phyloP scores from a whole-genome alignment of 2,113 vertebrate genomes.

The Ornithorhynchus anatinus region DNA sequence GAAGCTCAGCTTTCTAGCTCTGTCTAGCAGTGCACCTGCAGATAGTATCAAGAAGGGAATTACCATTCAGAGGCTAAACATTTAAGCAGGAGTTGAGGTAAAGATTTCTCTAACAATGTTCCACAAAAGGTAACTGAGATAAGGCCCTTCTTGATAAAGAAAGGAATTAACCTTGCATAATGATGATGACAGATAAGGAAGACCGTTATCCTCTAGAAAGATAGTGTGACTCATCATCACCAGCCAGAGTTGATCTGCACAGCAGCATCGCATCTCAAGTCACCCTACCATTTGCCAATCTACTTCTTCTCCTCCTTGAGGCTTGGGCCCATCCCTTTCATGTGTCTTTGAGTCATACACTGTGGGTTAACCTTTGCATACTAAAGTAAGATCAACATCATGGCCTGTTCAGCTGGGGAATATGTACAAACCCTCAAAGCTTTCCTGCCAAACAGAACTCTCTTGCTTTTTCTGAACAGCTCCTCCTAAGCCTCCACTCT shows the following conservation, averaged over 20 bases:
- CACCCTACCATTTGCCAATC: background rate
- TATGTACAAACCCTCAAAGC: background rate
- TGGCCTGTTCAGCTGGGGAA: background rate
- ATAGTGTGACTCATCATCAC: conserved; percentile 5
- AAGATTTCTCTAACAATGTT: background rate
- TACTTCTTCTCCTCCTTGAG: conserved; percentile 2
- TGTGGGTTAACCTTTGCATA: conserved; percentile 57
- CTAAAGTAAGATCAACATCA: conserved; percentile 23
- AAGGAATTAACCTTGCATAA: conserved; percentile 20
- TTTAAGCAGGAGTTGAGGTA: background rate
- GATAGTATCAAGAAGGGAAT: background rate
- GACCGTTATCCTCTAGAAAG: conserved; percentile 4
- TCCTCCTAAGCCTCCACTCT: too few relatives aligned
- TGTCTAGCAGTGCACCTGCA: background rate
- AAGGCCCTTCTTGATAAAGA: conserved; percentile 14
- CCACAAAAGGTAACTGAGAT: background rate
- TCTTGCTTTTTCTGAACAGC: too few relatives aligned
- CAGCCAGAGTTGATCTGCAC: conserved; percentile 3
- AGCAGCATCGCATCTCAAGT: background rate
- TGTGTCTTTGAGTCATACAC: conserved; percentile 56
- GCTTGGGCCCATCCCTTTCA: conserved; percentile 32
- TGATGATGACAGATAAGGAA: conserved; percentile 17
- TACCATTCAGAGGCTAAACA: background rate
- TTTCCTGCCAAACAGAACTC: background rate
- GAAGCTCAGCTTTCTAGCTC: too few relatives aligned